Base-by-base conservation (phyloP, 2,113 vertebrate species). In the Pterophyllum scalare region DNA sequence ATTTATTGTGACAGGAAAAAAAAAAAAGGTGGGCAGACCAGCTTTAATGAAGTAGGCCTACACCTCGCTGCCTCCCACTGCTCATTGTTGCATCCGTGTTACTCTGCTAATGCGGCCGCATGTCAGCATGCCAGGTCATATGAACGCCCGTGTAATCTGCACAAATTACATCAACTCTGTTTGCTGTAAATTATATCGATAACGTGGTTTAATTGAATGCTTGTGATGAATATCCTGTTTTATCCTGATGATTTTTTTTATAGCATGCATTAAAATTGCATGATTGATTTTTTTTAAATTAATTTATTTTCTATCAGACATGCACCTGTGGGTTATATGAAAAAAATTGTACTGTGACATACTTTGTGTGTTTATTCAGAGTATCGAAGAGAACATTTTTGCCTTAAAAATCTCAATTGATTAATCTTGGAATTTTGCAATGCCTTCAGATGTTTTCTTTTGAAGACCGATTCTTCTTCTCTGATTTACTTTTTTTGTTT, bases 321-420 rank as follows among this genome's bases (percentile, higher is more conserved):
- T 92, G 93, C 96, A 96, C 93, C 9, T 13, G 91, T 96, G 83
- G 75, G 75, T 82, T 79, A 61, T 31, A 12, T 65, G 24, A 12
- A 96, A 64, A 31, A 12, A 96, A 64, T 94, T 96, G 96, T 97
- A 96, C 62, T 59, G 79, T 85, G 75, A 84, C 83, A 82, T 89
- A 91, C 10, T 61, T 82, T 81, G 89, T 84, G 92, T 94, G 93
- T 97, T 82, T 81, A 81, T 95, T 95, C 60, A 83, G 43, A 54
- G 28, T 72, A 54, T 72, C 8, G 52, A 54, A 52, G 67, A 95
- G 62, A 83, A 88, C 80, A 76, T 87, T 84, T 93, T 91, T 92
- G 97, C 97, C 97, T 98, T 98, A 98, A 97, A 96, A 94, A 85
- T 96, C 95, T 97, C 96, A 97, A 97, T 96, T 95, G 89, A 96